Base-by-base conservation (phyloP, 2,888 invertebrate genomes). In the Zygothrica quintamaculata region DNA sequence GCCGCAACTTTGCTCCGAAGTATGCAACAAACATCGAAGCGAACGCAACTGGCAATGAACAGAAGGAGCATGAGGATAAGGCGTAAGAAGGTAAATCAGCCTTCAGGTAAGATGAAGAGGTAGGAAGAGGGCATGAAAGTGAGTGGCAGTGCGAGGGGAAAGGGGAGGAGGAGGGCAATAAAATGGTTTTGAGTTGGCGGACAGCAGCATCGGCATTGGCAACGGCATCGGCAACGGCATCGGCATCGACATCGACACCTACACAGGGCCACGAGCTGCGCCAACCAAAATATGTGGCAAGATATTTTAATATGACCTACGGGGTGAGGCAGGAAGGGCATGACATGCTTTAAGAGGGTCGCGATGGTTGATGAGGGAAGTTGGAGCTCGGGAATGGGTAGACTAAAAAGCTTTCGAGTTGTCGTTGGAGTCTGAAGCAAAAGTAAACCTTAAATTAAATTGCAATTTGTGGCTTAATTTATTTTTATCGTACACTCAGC, bases 381-480 rank as follows among this genome's bases (percentile, higher is more conserved):
- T 6, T 5, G 3, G 6, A 11, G 42, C 2, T 16, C 16, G 12
- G 25, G 47, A 0, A 22, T 7, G 33, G 46, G 43, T 9, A 15
- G 31, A 44, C 25, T 18, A 40, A 18, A 11, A 22, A 9, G 26
- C 13, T 29, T 29, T 7, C 22, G 12, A 9, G 44, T 16, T 43
- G 36, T 11, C 26, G 60, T 26, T 13, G 36, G 37, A n/a, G 55
- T 46, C 44, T 33, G 46, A n/a, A 16, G 53, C 50, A 58, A 77
- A 79, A 57, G 73, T 70, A 84, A 84, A 84, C 84, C 84, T 84
- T 84, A 81, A 81, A 81, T 81, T 81, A 81, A 81, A 81, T 81
- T 80, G 84, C 80, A 84, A 81, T 81, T 81, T 81, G 80, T 81
- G 80, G 80, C 84, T 81, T 81, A 81, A 81, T 81, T 81, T 81